Conservation (phyloP, 2,888 invertebrate genomes). For the Mythimna vitellina region DNA sequence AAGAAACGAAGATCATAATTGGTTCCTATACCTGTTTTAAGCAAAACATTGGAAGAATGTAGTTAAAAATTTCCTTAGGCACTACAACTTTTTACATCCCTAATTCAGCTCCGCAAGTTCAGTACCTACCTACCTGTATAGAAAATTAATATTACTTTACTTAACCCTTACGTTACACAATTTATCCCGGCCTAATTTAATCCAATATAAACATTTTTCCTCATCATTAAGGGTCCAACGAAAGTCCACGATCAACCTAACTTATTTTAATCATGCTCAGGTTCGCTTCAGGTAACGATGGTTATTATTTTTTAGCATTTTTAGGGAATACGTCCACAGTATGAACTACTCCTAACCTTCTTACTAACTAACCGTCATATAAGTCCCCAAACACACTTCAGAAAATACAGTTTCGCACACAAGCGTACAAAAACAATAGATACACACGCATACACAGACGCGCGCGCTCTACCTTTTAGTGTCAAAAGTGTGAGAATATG, state of each 20-base stretch:
- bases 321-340: not conserved
- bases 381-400: slow-evolving; percentile 64
- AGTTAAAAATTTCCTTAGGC: not conserved
- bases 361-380: slow-evolving; percentile 61
- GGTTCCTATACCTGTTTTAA: not conserved
- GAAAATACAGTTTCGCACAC: slow-evolving; percentile 60
- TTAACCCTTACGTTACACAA: slow-evolving; percentile 6
- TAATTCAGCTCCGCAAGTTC: not conserved
- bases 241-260: not conserved
- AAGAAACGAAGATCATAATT: not conserved
- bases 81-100: not conserved
- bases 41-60: not conserved
- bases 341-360: slow-evolving; percentile 32
- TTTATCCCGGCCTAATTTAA: not conserved
- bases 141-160: not conserved
- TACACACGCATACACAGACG: slow-evolving; percentile 61
- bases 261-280: slow-evolving; percentile 6
- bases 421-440: slow-evolving; percentile 75
- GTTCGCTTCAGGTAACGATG: not conserved
- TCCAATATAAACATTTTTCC: slow-evolving; percentile 4
- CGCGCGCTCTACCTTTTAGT: slow-evolving; percentile 87
- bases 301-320: rapidly evolving
- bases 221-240: not conserved
- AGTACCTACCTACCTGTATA: not conserved
- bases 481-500: slow-evolving; percentile 90